Conservation (phyloP, 2,113 vertebrate genomes). For the Bombycilla garrulus region DNA sequence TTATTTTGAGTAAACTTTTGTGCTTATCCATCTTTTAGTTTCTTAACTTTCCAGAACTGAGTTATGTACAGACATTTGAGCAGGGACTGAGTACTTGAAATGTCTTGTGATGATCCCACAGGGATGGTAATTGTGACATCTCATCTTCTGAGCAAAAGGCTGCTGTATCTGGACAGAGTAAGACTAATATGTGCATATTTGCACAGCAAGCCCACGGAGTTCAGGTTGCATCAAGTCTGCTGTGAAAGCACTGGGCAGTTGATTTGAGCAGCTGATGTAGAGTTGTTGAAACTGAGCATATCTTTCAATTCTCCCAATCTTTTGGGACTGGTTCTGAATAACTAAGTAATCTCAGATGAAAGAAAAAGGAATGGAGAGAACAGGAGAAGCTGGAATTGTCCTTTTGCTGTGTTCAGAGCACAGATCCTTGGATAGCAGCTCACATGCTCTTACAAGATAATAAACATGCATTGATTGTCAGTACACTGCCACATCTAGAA, state of each 20-base stretch:
- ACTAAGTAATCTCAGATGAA: not conserved
- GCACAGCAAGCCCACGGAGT: not conserved
- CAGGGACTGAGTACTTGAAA: not conserved
- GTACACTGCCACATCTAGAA: not conserved
- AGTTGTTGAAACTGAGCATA: not conserved
- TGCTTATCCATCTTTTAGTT: not conserved
- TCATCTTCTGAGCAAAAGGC: not conserved
- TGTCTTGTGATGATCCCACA: not conserved
- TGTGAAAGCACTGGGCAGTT: not conserved
- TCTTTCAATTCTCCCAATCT: not conserved
- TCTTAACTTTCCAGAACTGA: not conserved
- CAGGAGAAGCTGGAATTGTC: not conserved
- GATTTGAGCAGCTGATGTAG: not conserved
- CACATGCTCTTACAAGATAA: not conserved
- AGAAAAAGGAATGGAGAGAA: not conserved
- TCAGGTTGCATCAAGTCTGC: not conserved
- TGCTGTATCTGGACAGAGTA: not conserved
- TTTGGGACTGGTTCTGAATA: not conserved
- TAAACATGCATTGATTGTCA: not conserved
- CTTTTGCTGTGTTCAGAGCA: not conserved
- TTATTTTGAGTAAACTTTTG: not conserved
- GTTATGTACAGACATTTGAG: not conserved
- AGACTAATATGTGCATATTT: not conserved
- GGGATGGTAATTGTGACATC: not conserved
- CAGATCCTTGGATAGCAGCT: not conserved